Conservation (phyloP, 2,113 vertebrate species). For the Cichladusa arquata region DNA sequence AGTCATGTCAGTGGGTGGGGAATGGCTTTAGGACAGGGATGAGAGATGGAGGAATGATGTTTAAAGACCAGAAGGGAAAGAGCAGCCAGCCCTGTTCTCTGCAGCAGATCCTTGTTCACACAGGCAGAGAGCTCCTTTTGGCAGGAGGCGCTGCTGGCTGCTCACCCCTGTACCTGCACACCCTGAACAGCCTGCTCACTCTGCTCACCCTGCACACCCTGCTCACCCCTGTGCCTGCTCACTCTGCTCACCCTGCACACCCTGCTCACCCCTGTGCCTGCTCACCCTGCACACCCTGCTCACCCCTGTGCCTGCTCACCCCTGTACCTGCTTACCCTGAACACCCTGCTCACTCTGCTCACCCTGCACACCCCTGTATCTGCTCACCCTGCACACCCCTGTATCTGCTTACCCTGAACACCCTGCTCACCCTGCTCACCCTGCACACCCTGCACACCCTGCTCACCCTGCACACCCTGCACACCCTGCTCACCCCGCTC, state of each 20-base stretch:
- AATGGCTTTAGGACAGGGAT: neutral
- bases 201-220: no score
- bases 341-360: no score
- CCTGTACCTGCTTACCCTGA: no score
- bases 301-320: no score
- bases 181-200: neutral
- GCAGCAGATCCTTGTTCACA: neutral
- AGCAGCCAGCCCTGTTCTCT: neutral
- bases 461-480: no score
- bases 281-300: no score
- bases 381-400: no score
- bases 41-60: neutral
- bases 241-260: neutral
- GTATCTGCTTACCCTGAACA: no score
- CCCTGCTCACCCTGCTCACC: neutral
- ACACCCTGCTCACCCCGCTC: no score
- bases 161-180: neutral
- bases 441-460: no score
- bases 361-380: no score
- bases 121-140: rapidly evolving
- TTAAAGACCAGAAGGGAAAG: neutral
- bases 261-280: neutral
- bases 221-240: no score
- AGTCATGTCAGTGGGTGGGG: neutral
- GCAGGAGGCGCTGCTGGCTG: neutral